A percentile compares a stretch with the other conserved stretches of the same genome.
These are phyloP conservation scores for Pemphredon lugubris DNA, from an alignment of 2,888 invertebrate species.

Conservation along the genomic window DNA sequence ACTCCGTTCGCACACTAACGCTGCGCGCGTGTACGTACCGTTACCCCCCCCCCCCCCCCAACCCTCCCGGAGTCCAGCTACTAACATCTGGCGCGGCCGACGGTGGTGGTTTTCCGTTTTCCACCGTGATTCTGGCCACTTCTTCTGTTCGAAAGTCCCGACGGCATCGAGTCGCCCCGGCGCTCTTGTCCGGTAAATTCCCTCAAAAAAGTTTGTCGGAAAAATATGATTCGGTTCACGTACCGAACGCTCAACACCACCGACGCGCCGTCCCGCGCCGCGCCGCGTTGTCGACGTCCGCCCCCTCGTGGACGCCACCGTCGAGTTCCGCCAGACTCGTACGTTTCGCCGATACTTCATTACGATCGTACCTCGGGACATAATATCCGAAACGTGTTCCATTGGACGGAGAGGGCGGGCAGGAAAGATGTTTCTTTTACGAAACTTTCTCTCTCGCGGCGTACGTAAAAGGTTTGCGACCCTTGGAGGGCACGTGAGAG, in stretches of 20 bases:
- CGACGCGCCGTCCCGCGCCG: conserved; percentile 4
- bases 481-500: conserved; percentile 29
- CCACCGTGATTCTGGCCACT: conserved; percentile 56
- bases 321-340: conserved; percentile 44
- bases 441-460: conserved; percentile 46
- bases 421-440: conserved; percentile 54
- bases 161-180: conserved; percentile 23
- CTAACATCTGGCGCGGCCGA: conserved; percentile 63
- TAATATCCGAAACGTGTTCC: conserved; percentile 65
- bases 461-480: conserved; percentile 36
- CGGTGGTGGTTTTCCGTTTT: conserved; percentile 57
- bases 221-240: conserved; percentile 67
- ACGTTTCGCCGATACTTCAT: conserved; percentile 65
- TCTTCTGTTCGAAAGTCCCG: conserved; percentile 58
- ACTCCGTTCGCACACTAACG: too few species aligned
- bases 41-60: too few species aligned
- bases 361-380: conserved; percentile 56
- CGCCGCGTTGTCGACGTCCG: background rate
- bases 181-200: conserved; percentile 58
- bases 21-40: too few species aligned
- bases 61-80: too few species aligned
- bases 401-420: conserved; percentile 35
- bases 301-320: background rate
- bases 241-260: too few species aligned
- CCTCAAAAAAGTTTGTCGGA: conserved; percentile 53